A percentile compares a stretch with the other conserved stretches of the same genome.
Conservation (phyloP, 1,140 invertebrate genomes). For the Babylonia areolata region DNA sequence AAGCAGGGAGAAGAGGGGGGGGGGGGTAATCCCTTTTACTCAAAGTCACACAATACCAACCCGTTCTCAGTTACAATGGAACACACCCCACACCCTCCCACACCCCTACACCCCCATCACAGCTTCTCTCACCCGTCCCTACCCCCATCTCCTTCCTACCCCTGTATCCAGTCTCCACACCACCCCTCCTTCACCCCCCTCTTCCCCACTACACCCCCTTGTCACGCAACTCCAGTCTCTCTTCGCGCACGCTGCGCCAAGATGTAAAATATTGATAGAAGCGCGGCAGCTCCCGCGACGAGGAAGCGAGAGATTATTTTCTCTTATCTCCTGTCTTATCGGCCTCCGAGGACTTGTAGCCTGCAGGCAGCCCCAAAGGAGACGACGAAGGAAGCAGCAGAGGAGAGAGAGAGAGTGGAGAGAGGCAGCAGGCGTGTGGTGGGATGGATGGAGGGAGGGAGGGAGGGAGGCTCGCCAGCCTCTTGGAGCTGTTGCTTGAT, state of each 20-base stretch:
- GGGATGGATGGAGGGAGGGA: too few relatives aligned
- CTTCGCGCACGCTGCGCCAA: background rate
- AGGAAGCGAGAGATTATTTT: slow-evolving; percentile 26
- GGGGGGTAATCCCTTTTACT: too few relatives aligned
- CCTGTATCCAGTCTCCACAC: too few relatives aligned
- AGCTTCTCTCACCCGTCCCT: too few relatives aligned
- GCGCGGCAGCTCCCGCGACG: slow-evolving; percentile 1
- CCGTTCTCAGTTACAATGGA: too few relatives aligned
- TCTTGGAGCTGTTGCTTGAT: background rate
- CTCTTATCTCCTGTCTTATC: slow-evolving; percentile 25
- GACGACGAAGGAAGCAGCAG: background rate
- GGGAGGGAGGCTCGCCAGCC: background rate
- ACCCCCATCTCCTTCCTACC: too few relatives aligned
- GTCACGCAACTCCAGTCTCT: background rate
- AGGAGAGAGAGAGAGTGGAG: background rate
- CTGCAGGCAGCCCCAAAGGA: background rate
- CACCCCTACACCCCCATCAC: background rate
- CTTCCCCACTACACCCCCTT: background rate
- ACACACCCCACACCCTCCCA: background rate
- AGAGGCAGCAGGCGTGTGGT: too few relatives aligned
- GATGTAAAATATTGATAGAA: slow-evolving; percentile 35
- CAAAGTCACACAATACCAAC: background rate
- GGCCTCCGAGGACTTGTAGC: slow-evolving; percentile 2
- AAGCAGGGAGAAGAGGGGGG: too few relatives aligned
- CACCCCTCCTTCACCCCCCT: background rate